Evolutionary conservation across 2,888 invertebrate genomes (phyloP), one percentile per base, ranked within the genome.

Genomic region (Diarsia brunnea): DNA sequence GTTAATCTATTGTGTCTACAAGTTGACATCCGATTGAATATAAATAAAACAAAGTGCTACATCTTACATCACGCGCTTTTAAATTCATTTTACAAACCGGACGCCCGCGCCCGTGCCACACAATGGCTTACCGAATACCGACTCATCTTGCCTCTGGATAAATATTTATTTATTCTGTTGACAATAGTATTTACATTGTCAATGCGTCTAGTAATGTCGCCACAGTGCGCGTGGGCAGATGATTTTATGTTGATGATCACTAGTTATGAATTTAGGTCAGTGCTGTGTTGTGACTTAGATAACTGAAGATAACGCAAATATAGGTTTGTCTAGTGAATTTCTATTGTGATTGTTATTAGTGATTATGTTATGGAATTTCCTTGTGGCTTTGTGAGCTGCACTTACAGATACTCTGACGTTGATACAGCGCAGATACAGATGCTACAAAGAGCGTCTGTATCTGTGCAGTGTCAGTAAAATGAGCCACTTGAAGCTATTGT

Each of bases 111-210:
- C 83, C 85, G 84, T 78, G 16, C 73, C 11, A 89, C 86, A 95
- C 95, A 95, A 95, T 95, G 89, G 91, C 88, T 88, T 87, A 90
- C 90, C 55, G 92, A 93, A 87, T 89, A 90, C 91, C 78, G 92
- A 93, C 95, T 94, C 95, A 95, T 95, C 95, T 94, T 90, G 92
- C 93, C 91, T 91, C 91, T 90, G 92, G 92, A 95, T 96, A 95
- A 96, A 95, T 96, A 96, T 96, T 95, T 95, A 96, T 96, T 94
- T 94, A 94, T 95, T 95, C 93, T 94, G 95, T 95, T 95, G 95
- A 96, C 96, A 96, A 95, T 94, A 91, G 92, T 95, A 95, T 96
- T 95, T 95, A 95, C 95, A 96, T 95, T 94, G 94, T 94, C 91
- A 94, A 92, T 92, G 91, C 88, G 90, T 91, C 91, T 91, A 91